Evolutionary conservation across 1,140 invertebrate species (phyloP).

Genomic region (Steinernema feltiae): DNA sequence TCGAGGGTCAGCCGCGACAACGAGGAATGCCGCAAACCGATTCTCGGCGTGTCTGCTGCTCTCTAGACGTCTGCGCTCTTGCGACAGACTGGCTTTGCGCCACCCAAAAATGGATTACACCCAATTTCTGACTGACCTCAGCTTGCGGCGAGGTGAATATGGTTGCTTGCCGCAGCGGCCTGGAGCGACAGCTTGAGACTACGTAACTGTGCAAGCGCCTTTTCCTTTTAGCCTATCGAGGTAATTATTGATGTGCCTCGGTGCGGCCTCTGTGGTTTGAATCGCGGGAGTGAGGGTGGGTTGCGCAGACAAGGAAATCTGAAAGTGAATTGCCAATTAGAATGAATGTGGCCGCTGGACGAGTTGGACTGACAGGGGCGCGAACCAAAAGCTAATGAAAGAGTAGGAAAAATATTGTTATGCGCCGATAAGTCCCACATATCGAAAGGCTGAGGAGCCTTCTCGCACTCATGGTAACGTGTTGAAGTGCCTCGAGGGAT

Average conservation of each 20-base stretch:
- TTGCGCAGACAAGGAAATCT: background rate
- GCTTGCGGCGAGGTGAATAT: background rate
- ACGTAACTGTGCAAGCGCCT: background rate
- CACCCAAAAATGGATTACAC: constrained; percentile 15
- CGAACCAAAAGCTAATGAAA: constrained; percentile 4
- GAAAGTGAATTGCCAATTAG: background rate
- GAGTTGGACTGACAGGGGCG: background rate
- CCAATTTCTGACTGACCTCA: constrained; percentile 13
- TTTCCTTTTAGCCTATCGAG: no score
- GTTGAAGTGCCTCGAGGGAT: background rate
- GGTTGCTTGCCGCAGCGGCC: background rate
- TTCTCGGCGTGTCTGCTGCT: constrained; percentile 1
- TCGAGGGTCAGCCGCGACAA: constrained; percentile 4
- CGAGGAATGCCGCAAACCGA: constrained; percentile 11
- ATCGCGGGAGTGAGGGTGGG: background rate
- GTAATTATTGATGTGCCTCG: no score
- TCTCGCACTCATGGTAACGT: background rate
- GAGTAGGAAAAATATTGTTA: background rate
- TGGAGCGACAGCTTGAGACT: background rate
- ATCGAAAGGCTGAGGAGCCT: background rate
- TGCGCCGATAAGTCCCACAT: constrained; percentile 5
- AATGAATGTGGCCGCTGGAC: background rate
- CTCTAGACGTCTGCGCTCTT: constrained; percentile 5
- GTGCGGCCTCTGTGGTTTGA: no score
- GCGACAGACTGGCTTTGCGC: background rate